Conservation (phyloP, 2,113 vertebrate genomes). For the Myiagra hebetior region DNA sequence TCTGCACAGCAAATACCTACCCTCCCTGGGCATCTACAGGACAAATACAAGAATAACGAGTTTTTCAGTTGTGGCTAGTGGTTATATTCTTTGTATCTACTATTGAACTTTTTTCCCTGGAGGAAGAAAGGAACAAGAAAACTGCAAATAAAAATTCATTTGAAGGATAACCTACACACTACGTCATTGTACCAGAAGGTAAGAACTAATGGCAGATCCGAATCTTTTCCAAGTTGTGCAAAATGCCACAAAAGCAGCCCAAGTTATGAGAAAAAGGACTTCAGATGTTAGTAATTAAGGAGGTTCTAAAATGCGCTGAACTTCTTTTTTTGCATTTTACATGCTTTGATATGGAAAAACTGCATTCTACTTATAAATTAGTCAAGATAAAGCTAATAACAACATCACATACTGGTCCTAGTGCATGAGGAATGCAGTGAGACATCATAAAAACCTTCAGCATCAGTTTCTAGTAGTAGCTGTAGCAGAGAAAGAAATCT, state of each 20-base stretch:
- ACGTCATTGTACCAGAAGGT: background rate
- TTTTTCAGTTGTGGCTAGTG: background rate
- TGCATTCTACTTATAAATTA: slow-evolving; percentile 1
- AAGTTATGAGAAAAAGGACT: slow-evolving; percentile 2
- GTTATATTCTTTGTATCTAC: background rate
- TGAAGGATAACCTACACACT: background rate
- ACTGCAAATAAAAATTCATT: background rate
- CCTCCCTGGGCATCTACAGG: background rate
- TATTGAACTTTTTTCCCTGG: background rate
- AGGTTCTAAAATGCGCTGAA: background rate
- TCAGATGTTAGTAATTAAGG: background rate
- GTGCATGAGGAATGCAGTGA: background rate
- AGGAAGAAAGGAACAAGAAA: background rate
- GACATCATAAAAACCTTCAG: background rate
- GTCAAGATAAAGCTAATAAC: slow-evolving; percentile 15
- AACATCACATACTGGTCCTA: background rate
- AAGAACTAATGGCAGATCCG: background rate
- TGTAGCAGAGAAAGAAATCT: background rate
- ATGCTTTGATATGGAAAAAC: slow-evolving; percentile 5
- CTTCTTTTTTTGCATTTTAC: background rate
- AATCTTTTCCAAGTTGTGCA: background rate
- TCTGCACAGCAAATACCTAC: background rate
- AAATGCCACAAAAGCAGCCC: background rate
- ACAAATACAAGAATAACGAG: background rate
- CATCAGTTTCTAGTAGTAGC: background rate